These are phyloP conservation scores for Ecliptopera silaceata DNA, from an alignment of 2,888 invertebrate species.

Conservation along the genomic window DNA sequence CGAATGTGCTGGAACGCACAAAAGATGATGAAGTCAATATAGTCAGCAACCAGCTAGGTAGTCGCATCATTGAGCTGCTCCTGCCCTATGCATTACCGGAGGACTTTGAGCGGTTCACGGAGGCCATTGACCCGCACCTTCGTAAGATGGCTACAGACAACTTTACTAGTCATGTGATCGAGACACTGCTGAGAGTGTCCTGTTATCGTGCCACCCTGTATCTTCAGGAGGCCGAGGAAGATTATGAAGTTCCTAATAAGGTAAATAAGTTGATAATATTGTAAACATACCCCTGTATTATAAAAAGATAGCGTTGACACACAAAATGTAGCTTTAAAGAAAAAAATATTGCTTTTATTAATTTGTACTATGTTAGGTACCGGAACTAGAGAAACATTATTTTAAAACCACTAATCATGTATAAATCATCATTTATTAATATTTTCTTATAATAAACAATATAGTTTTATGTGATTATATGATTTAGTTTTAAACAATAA, in stretches of 20 bases:
- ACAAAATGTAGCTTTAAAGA: too few species aligned
- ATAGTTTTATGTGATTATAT: too few species aligned
- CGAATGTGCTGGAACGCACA: constrained; percentile 89
- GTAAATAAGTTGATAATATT: too few species aligned
- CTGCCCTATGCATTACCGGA: constrained; percentile 86
- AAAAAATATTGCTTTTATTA: too few species aligned
- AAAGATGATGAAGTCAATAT: constrained; percentile 87
- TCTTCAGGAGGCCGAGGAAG: constrained; percentile 45
- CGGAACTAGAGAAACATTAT: too few species aligned
- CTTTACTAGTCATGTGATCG: constrained; percentile 91
- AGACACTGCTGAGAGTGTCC: constrained; percentile 85
- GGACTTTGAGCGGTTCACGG: constrained; percentile 85
- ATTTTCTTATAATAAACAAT: too few species aligned
- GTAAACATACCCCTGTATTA: too few species aligned
- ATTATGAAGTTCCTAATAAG: constrained; percentile 52
- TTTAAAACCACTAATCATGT: too few species aligned
- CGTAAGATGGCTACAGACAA: constrained; percentile 88
- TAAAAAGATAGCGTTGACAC: too few species aligned
- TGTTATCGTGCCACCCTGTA: constrained; percentile 78
- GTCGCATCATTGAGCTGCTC: constrained; percentile 89
- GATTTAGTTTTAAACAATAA: too few species aligned
- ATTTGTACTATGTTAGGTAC: too few species aligned
- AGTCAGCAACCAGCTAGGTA: constrained; percentile 91
- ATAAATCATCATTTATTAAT: too few species aligned
- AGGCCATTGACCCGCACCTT: constrained; percentile 85